Conservation (phyloP, 2,797 vertebrate species). For the Momotus momota region DNA sequence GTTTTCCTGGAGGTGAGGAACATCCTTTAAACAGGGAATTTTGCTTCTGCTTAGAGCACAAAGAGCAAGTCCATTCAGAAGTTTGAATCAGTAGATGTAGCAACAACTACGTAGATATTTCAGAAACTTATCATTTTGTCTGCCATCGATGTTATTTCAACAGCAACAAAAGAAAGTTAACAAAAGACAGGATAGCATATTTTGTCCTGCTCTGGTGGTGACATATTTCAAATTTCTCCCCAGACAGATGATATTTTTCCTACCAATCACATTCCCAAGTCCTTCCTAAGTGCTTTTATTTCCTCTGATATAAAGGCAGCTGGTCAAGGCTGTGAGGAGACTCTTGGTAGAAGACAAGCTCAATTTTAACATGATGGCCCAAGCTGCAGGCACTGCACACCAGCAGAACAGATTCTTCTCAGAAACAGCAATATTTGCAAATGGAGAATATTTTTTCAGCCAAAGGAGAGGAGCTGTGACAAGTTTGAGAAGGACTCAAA, state of each 20-base stretch:
- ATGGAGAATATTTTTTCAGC: neutral
- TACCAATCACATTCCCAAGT: neutral
- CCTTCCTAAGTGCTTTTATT: neutral
- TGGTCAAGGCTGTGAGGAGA: neutral
- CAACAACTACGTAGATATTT: neutral
- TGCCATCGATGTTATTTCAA: neutral
- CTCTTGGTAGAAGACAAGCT: neutral
- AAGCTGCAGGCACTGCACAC: neutral
- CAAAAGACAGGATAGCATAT: neutral
- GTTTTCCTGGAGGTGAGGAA: neutral
- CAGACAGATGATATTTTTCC: neutral
- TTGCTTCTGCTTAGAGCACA: neutral
- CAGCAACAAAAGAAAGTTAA: neutral
- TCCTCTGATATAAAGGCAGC: neutral
- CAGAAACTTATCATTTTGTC: neutral
- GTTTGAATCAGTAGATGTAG: neutral
- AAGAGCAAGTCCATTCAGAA: neutral
- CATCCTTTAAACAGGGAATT: neutral
- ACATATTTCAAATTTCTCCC: neutral
- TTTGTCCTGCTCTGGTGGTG: neutral
- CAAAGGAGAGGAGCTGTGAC: neutral
- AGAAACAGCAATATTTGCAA: neutral
- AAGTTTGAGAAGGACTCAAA: neutral
- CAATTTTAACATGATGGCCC: neutral
- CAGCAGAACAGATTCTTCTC: neutral